Conservation (phyloP, 2,113 vertebrate genomes). For the Coregonus clupeaformis region DNA sequence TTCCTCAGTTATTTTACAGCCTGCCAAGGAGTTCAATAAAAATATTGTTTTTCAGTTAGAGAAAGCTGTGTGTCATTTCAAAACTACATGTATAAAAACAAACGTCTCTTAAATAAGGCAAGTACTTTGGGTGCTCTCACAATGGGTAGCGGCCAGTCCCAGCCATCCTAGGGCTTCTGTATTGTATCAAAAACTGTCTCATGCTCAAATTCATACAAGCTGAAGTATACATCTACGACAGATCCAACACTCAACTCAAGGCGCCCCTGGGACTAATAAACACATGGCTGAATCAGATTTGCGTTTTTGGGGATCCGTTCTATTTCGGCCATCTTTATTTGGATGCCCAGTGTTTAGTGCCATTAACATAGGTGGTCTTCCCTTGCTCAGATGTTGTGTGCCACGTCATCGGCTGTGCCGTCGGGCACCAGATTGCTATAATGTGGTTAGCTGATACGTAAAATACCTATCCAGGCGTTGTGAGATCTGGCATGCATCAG, state of each 20-base stretch:
- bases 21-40: slow-evolving; percentile 72
- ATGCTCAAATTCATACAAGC: slow-evolving; percentile 69
- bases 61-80: slow-evolving; percentile 63
- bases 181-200: slow-evolving; percentile 44
- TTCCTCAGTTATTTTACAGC: slow-evolving; percentile 69
- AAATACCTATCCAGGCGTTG: too few relatives aligned
- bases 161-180: slow-evolving; percentile 18
- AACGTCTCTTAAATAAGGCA: slow-evolving; percentile 74
- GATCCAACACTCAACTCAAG: slow-evolving; percentile 31
- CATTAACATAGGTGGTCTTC: too few relatives aligned
- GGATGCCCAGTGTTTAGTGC: background rate
- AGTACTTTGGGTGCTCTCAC: slow-evolving; percentile 63
- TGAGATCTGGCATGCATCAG: too few relatives aligned
- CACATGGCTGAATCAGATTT: background rate
- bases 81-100: slow-evolving; percentile 67
- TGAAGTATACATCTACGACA: background rate
- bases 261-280: slow-evolving; percentile 10
- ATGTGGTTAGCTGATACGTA: too few relatives aligned
- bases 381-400: too few relatives aligned
- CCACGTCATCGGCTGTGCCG: too few relatives aligned
- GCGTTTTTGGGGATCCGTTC: background rate
- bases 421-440: too few relatives aligned
- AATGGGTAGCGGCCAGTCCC: slow-evolving; percentile 51
- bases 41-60: slow-evolving; percentile 74
- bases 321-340: background rate